Evolutionary conservation across 1,140 invertebrate species (phyloP).

Genomic region (Cherax destructor): DNA sequence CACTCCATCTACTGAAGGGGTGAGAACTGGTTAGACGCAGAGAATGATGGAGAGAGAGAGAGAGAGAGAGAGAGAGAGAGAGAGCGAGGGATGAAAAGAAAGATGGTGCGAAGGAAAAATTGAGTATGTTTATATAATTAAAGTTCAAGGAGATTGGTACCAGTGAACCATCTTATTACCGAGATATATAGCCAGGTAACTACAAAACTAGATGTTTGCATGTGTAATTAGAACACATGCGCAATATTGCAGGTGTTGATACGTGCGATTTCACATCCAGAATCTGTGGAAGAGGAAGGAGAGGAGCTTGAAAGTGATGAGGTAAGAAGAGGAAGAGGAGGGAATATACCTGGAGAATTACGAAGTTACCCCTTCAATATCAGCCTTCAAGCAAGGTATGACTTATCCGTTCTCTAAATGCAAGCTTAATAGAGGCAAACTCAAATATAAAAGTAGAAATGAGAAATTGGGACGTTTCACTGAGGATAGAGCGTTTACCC

Average conservation of each 20-base stretch:
- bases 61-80: conserved; percentile 31
- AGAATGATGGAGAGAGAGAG: conserved; percentile 17
- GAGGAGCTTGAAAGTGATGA: neutral
- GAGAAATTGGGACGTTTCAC: too few relatives aligned
- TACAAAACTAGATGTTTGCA: too few relatives aligned
- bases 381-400: conserved; percentile 54
- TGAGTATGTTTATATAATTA: neutral
- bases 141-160: too few relatives aligned
- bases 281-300: too few relatives aligned
- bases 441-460: too few relatives aligned
- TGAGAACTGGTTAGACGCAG: conserved; percentile 1
- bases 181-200: too few relatives aligned
- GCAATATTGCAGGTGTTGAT: neutral
- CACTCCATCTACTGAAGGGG: neutral
- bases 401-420: neutral
- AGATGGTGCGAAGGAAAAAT: neutral
- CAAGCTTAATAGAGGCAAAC: too few relatives aligned
- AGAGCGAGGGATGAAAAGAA: neutral
- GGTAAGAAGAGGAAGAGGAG: conserved; percentile 1
- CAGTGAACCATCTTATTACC: too few relatives aligned
- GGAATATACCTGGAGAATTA: conserved; percentile 6
- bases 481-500: too few relatives aligned
- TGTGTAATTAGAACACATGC: too few relatives aligned
- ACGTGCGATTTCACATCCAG: neutral
- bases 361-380: conserved; percentile 46